Evolutionary conservation across 2,888 invertebrate species (phyloP).

Genomic region (Drosophila fulvimacula): DNA sequence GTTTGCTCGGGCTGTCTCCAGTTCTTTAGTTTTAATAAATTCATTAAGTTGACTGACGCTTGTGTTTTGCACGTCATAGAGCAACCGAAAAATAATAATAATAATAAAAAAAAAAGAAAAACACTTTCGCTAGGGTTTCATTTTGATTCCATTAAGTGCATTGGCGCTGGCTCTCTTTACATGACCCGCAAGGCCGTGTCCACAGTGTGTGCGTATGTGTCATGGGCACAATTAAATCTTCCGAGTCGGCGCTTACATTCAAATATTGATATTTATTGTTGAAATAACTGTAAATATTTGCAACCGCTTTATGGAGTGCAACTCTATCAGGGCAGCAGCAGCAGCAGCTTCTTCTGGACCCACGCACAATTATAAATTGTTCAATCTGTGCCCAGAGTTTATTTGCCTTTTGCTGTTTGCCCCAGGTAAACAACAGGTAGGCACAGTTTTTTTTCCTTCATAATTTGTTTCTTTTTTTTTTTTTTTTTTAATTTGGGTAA

Average conservation of each 20-base stretch:
- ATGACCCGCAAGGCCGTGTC: constrained; percentile 57
- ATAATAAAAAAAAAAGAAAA: constrained; percentile 32
- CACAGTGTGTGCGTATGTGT: constrained; percentile 30
- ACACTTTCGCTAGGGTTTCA: constrained; percentile 60
- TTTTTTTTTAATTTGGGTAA: constrained; percentile 39
- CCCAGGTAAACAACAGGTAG: constrained; percentile 57
- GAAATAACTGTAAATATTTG: constrained; percentile 74
- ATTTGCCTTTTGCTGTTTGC: constrained; percentile 65
- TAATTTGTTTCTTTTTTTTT: not conserved
- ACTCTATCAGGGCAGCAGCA: not conserved
- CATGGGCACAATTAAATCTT: constrained; percentile 59
- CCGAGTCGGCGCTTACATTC: constrained; percentile 50
- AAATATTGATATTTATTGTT: constrained; percentile 63
- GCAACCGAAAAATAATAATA: too few species aligned
- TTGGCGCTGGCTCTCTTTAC: constrained; percentile 47
- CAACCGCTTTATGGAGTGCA: constrained; percentile 36
- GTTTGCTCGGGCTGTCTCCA: constrained; percentile 18
- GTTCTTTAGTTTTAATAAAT: constrained; percentile 63
- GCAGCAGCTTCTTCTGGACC: constrained; percentile 11
- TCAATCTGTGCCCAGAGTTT: constrained; percentile 68
- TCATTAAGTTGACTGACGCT: constrained; percentile 61
- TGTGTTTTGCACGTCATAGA: constrained; percentile 70
- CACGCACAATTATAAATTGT: constrained; percentile 80
- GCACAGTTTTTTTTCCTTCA: constrained; percentile 36
- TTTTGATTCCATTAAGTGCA: constrained; percentile 25